Evolutionary conservation across 2,888 invertebrate genomes (phyloP).

Genomic region (Drosophila setosimentum): DNA sequence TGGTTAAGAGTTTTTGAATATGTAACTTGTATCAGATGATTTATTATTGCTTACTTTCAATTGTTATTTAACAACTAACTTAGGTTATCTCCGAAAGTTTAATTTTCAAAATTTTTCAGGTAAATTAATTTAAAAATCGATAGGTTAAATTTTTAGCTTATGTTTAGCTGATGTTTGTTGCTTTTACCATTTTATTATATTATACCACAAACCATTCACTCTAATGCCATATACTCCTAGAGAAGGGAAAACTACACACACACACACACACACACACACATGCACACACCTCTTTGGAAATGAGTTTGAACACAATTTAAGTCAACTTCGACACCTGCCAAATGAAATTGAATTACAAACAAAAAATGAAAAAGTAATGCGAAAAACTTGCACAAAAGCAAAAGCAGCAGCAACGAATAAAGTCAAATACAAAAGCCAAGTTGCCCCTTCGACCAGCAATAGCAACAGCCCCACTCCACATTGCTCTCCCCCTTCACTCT

Average conservation of each 20-base stretch:
- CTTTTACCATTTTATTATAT: neutral
- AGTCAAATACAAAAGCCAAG: constrained; percentile 45
- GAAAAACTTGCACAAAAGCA: constrained; percentile 27
- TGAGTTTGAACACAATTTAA: constrained; percentile 45
- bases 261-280: neutral
- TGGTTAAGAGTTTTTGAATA: too few relatives aligned
- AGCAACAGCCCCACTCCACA: neutral
- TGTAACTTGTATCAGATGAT: neutral
- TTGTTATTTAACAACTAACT: neutral
- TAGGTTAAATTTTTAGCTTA: neutral
- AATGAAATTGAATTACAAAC: constrained; percentile 67
- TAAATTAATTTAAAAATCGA: neutral
- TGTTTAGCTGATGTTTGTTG: neutral
- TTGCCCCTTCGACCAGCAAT: neutral
- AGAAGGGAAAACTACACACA: neutral
- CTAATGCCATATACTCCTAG: neutral
- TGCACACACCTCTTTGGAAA: constrained; percentile 27
- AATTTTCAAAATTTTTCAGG: neutral
- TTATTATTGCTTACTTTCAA: neutral
- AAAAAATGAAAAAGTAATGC: constrained; percentile 35
- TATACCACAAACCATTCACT: neutral
- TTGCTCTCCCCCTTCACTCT: neutral
- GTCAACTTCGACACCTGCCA: constrained; percentile 43
- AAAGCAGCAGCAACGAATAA: constrained; percentile 32
- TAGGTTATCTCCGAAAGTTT: neutral